Evolutionary conservation across 2,888 invertebrate genomes (phyloP).

Genomic region (Drosophila cognata): DNA sequence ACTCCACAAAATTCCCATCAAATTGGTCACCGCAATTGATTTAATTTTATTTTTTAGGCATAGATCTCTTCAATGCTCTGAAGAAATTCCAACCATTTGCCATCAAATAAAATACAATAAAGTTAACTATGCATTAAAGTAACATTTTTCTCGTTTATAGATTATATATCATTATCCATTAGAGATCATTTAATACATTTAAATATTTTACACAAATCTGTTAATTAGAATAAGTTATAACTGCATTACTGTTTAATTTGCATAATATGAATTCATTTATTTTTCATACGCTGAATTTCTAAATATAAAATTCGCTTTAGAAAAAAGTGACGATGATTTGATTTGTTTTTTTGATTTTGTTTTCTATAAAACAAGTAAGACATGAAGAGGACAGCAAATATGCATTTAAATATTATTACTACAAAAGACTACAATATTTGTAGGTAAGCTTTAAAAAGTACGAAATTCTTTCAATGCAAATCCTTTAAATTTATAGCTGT

Average conservation of each 20-base stretch:
- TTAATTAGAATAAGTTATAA: neutral
- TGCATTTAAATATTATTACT: neutral
- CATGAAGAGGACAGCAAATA: neutral
- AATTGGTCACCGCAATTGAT: constrained; percentile 4
- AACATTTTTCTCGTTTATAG: neutral
- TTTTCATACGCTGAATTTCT: too few species aligned
- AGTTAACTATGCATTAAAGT: too few species aligned
- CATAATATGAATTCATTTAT: neutral
- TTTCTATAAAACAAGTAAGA: neutral
- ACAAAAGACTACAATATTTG: neutral
- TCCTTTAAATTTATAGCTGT: neutral
- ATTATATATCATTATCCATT: neutral
- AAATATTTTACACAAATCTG: neutral
- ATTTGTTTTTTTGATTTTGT: too few species aligned
- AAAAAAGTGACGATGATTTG: neutral
- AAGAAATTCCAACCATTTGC: neutral
- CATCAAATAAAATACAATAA: neutral
- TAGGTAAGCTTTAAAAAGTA: constrained; percentile 3
- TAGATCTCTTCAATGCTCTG: neutral
- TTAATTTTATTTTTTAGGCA: neutral
- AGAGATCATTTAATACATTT: neutral
- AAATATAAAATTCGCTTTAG: neutral
- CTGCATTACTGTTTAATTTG: neutral
- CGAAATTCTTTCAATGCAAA: constrained; percentile 6
- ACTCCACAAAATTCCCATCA: constrained; percentile 15